Base-by-base conservation (phyloP, 2,113 vertebrate species). In the Dicentrarchus labrax region DNA sequence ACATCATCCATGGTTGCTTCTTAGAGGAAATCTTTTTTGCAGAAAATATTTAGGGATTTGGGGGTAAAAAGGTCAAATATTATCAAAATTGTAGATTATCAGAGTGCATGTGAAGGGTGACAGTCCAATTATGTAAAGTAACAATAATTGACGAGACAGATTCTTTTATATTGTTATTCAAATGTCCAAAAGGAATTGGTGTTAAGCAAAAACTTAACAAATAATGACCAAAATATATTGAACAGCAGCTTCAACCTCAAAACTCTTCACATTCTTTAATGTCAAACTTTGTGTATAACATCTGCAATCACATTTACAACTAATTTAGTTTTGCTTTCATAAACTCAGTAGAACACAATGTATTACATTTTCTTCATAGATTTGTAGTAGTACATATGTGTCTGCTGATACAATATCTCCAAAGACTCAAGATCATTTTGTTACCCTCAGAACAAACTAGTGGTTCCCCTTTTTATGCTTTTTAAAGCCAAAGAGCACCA, bases 401-500 rank as follows among this genome's bases (percentile, higher is more conserved):
- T 24, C 15, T 13, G 30, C 8, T 11, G 4, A 64, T 51, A 61
- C 41, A 64, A 65, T 45, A n/a, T 62, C 8, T 11, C 30, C 36
- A 39, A 62, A 11, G 0, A 4, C 5, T 45, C 41, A 43, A 22
- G n/a, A 56, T 62, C 1, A 59, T 59, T 54, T 24, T 16, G 12
- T 54, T 67, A 22, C 17, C 19, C 15, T 53, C 65, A 21, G 9
- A 56, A 62, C 48, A 53, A 57, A 45, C n/a, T 75, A 60, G 4
- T 22, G 15, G 19, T 16, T 38, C 15, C 57, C 24, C 10, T 41
- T 54, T 36, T 50, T 10, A 77, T 76, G 24, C 41, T 53, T 69
- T 56, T 78, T 39, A 74, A 62, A 74, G 24, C 47, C 48, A 85
- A 71, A 47, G 62, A 11, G 3, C 21, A 45, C 3, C 1, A 60